A percentile compares a stretch with the other conserved stretches of the same genome.
Conservation (phyloP, 2,888 invertebrate genomes). For the Caenorhabditis uteleia region DNA sequence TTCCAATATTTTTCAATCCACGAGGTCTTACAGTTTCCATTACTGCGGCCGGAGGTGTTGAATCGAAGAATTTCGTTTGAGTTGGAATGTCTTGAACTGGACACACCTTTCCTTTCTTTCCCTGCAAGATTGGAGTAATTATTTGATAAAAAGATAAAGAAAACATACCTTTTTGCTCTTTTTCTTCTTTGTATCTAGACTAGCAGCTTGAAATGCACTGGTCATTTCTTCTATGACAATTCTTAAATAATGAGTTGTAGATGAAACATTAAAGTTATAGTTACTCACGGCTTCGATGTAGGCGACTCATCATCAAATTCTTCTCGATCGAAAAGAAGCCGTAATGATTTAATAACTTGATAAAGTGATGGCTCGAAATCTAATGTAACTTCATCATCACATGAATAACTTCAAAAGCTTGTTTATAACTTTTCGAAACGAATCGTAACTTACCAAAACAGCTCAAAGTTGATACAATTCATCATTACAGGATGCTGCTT, state of each 20-base stretch:
- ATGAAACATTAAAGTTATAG: background rate
- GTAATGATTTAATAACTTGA: conserved; percentile 72
- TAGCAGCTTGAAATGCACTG: background rate
- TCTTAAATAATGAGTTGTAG: no score
- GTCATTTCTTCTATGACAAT: background rate
- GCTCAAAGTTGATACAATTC: conserved; percentile 80
- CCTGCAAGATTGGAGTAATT: no score
- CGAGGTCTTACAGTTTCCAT: conserved; percentile 10
- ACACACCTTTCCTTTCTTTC: conserved; percentile 34
- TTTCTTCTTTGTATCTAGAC: background rate
- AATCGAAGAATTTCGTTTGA: conserved; percentile 9
- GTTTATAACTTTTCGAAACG: background rate
- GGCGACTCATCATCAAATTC: conserved; percentile 13
- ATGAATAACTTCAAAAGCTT: conserved; percentile 77
- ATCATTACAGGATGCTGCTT: conserved; percentile 79
- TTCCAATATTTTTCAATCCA: conserved; percentile 82
- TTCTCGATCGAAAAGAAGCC: conserved; percentile 47
- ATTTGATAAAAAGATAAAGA: background rate
- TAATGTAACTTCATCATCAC: conserved; percentile 79
- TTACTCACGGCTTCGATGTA: background rate
- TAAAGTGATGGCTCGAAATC: conserved; percentile 70
- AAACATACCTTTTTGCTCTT: background rate
- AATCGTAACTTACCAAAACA: conserved; percentile 78
- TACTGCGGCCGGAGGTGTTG: background rate
- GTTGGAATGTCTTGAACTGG: conserved; percentile 24